These are phyloP conservation scores for Molanna angustata DNA, from an alignment of 2,888 invertebrate genomes.

Conservation along the genomic window DNA sequence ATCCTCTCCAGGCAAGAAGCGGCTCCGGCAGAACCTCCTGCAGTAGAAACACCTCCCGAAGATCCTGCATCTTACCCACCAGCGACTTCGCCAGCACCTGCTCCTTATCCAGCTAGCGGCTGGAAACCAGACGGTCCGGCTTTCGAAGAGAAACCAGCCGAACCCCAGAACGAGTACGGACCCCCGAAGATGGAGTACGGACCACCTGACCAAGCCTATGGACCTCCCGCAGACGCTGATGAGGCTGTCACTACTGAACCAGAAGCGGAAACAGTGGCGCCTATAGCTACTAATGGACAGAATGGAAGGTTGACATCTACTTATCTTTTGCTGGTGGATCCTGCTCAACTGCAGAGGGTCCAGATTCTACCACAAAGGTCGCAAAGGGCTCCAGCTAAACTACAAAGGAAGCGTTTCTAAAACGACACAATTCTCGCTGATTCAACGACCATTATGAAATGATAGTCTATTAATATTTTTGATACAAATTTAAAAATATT, in stretches of 20 bases:
- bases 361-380: slow-evolving; percentile 6
- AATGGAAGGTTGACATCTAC: slow-evolving; percentile 14
- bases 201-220: slow-evolving; percentile 35
- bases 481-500: too few species aligned
- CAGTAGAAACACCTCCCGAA: slow-evolving; percentile 10
- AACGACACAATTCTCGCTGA: too few species aligned
- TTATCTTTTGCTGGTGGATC: slow-evolving; percentile 14
- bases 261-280: slow-evolving; percentile 15
- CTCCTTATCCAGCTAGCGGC: slow-evolving; percentile 43
- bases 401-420: slow-evolving; percentile 9
- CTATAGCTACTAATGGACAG: slow-evolving; percentile 2
- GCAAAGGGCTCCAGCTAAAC: slow-evolving; percentile 12
- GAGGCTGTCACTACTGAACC: slow-evolving; percentile 3
- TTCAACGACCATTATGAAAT: too few species aligned
- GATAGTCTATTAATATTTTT: too few species aligned
- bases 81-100: slow-evolving; percentile 11
- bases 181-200: slow-evolving; percentile 33
- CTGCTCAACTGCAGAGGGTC: slow-evolving; percentile 10
- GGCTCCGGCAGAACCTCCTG: slow-evolving; percentile 9
- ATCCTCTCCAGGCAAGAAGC: slow-evolving; percentile 26
- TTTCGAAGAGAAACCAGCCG: slow-evolving; percentile 45
- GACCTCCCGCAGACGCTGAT: slow-evolving; percentile 34
- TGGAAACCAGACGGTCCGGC: slow-evolving; percentile 49
- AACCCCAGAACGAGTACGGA: slow-evolving; percentile 34
- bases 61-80: slow-evolving; percentile 35